Base-by-base conservation (phyloP, 2,797 vertebrate species). In the Sebastes melanostomus region DNA sequence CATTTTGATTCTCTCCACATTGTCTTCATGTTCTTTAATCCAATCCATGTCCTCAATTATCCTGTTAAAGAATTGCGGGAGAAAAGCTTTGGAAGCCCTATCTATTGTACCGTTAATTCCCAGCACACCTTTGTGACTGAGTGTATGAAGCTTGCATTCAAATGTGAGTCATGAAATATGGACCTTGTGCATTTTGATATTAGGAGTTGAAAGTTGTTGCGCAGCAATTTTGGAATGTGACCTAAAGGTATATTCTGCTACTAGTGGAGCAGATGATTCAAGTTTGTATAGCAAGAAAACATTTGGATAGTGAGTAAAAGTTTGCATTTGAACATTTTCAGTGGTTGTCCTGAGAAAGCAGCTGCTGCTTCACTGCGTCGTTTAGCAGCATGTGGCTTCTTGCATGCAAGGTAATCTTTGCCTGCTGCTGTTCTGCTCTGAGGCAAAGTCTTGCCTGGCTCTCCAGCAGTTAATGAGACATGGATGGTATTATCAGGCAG, bases 361-460 rank as follows among this genome's bases (percentile, higher is more conserved):
- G 66, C 72, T 54, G 79, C 75, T 71, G 84, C 72, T 78, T 85
- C 20, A 2, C 74, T 82, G 69, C 56, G 24, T 81, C 67, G 66
- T 55, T 32, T 8, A 61, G 87, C 83, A 79, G 92, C 92, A 92
- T 89, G 91, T 65, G 65, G 85, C 85, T 86, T 77, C 38, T 62
- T 86, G 91, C 91, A 91, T 91, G 89, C 9, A 0, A 69, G 73
- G 58, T 36, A 4, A 50, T 22, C 50, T 66, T 5, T 66, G 84
- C 77, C 75, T 87, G 85, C 77, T 61, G 78, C 68, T 70, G 66
- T 11, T 59, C 66, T 68, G 78, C 80, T 88, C 66, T 22, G 60
- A 72, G 58, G 68, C 65, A 54, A 42, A 71, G 65, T 18, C n/a
- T 2, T 13, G 14, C 29, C 58, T 16, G 42, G 18, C 34, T 14